phyloP scores from a whole-genome alignment of 2,888 invertebrate genomes.

The Ganaspis brasiliensis region DNA sequence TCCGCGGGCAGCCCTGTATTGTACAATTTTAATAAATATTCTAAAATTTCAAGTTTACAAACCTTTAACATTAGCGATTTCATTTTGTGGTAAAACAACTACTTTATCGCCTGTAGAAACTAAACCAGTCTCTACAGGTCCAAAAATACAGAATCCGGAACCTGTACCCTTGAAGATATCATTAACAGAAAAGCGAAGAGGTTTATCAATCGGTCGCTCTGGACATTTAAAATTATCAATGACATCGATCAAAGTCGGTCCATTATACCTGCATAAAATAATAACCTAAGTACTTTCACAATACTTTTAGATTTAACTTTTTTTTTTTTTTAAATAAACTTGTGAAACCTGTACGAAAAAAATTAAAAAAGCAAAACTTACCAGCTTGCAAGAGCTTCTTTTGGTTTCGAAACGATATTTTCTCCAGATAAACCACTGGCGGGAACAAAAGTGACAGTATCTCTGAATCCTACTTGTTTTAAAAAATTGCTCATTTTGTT shows the following conservation, averaged over 20 bases:
- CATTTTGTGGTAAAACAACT: constrained; percentile 91
- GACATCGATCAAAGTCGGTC: constrained; percentile 91
- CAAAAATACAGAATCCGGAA: constrained; percentile 94
- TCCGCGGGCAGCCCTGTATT: too few relatives aligned
- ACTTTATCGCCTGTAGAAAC: constrained; percentile 93
- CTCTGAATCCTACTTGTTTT: constrained; percentile 95
- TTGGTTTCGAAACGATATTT: constrained; percentile 89
- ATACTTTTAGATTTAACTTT: too few relatives aligned
- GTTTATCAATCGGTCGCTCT: constrained; percentile 92
- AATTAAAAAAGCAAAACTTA: too few relatives aligned
- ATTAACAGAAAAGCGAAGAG: constrained; percentile 94
- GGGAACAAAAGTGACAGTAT: constrained; percentile 95
- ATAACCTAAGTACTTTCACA: too few relatives aligned
- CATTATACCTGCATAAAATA: constrained; percentile 86
- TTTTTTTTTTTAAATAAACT: constrained; percentile 12
- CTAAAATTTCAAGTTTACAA: constrained; percentile 67
- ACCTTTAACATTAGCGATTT: constrained; percentile 91
- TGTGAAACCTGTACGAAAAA: too few relatives aligned
- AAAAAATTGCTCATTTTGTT: constrained; percentile 91
- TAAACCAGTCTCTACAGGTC: constrained; percentile 95
- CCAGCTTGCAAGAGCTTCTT: constrained; percentile 85
- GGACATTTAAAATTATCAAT: constrained; percentile 94
- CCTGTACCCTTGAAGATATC: constrained; percentile 97
- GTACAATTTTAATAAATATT: neutral
- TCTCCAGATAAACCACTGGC: constrained; percentile 98